phyloP scores from a whole-genome alignment of 2,888 invertebrate genomes.

The Creontiades dilutus region DNA sequence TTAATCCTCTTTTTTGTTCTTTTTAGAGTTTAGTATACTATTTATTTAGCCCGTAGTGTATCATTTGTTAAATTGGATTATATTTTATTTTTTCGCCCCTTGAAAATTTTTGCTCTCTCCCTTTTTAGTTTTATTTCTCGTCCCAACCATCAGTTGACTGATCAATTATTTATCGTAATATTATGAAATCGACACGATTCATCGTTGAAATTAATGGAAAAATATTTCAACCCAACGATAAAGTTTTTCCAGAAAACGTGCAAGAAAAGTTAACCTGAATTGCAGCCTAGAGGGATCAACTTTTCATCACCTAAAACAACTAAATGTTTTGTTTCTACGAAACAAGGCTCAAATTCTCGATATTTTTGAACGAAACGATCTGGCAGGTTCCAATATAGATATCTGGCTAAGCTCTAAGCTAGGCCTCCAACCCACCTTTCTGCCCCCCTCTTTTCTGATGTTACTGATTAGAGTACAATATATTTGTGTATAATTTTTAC shows the following conservation, averaged over 20 bases:
- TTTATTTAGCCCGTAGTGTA: conserved; percentile 69
- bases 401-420: not conserved
- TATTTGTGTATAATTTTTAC: conserved; percentile 67
- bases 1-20: conserved; percentile 67
- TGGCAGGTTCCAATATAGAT: conserved; percentile 70
- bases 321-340: conserved; percentile 21
- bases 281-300: conserved; percentile 32
- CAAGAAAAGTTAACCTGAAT: conserved; percentile 45
- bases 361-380: conserved; percentile 74
- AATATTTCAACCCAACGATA: not conserved
- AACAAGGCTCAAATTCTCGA: conserved; percentile 58
- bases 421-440: conserved; percentile 39
- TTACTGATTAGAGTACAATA: conserved; percentile 68
- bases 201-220: conserved; percentile 19
- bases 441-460: conserved; percentile 27
- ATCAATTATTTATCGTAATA: conserved; percentile 42
- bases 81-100: conserved; percentile 65
- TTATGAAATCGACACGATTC: conserved; percentile 4
- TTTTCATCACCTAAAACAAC: conserved; percentile 19
- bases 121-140: conserved; percentile 41
- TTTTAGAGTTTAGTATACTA: conserved; percentile 69
- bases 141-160: conserved; percentile 37
- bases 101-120: conserved; percentile 51
- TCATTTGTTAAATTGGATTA: conserved; percentile 68
- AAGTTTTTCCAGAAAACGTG: conserved; percentile 7